Evolutionary conservation across 2,113 vertebrate species (phyloP), one percentile per base, ranked within the genome.

Genomic region (Pavo muticus): DNA sequence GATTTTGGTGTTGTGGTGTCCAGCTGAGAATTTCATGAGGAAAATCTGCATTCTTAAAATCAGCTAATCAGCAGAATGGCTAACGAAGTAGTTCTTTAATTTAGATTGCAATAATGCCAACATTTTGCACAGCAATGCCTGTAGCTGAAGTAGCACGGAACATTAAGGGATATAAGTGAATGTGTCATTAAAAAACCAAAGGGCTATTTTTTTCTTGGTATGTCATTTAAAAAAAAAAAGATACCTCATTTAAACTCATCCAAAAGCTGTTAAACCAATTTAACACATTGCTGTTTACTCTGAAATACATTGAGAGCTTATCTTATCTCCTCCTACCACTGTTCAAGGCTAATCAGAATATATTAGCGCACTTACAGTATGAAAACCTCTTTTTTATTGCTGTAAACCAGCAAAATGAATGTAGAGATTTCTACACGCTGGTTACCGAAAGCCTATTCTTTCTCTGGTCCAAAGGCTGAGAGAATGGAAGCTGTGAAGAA

Each of bases 211-310:
- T 81, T 92, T 59, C 52, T 67, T 59, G 85, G 80, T 61, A 82
- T 63, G 45, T 70, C 4, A 42, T 92, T 91, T 3, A 48, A 12
- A 23, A 48, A 48, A 11, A 79, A 91, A 87, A 76, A 69, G 7
- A 45, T 0, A 0, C 71, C 48, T 92, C 59, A 79, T 91, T 91
- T 94, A 89, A 95, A 80, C 75, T 77, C 4, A 3, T 91, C 65
- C 75, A 67, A 93, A 94, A 94, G 63, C 81, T 90, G 84, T 77
- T 96, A 88, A 95, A 85, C 42, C 91, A 91, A 64, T 95, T 88
- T 80, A 95, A 86, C 75, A 94, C 68, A 63, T 88, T 91, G 44
- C 35, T 94, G 82, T 88, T 87, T 92, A 84, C 85, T 78, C 72
- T 90, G 72, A 80, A 91, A 73, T 57, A 85, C 32, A 14, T 20